phyloP scores from a whole-genome alignment of 2,797 vertebrate species.

The Epinephelus malabaricus region DNA sequence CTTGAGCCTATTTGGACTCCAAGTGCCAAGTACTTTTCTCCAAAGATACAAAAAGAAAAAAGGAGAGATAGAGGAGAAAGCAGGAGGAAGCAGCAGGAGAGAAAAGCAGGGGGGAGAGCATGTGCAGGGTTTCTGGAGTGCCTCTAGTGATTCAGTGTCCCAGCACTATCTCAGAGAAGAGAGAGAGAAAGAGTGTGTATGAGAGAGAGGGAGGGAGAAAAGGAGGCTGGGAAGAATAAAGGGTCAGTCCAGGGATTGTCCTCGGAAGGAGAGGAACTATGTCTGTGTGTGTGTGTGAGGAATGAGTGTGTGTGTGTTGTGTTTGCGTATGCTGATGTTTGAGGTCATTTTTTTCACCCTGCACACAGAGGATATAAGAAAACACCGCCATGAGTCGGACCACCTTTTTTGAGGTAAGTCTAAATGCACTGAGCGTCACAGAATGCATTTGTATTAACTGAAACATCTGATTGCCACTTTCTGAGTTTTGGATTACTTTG shows the following conservation, averaged over 20 bases:
- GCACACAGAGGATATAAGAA: slow-evolving; percentile 37
- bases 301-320: slow-evolving; percentile 29
- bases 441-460: neutral
- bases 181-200: slow-evolving; percentile 15
- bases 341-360: slow-evolving; percentile 20
- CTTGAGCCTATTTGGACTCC: slow-evolving; percentile 18
- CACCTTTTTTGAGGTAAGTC: slow-evolving; percentile 84
- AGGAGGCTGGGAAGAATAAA: slow-evolving; percentile 53
- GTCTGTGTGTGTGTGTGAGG: slow-evolving; percentile 42
- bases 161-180: slow-evolving; percentile 38
- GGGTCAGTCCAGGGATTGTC: slow-evolving; percentile 72
- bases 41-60: slow-evolving; percentile 4
- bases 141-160: slow-evolving; percentile 60
- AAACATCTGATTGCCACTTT: neutral
- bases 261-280: slow-evolving; percentile 64
- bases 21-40: slow-evolving; percentile 37
- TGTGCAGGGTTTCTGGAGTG: slow-evolving; percentile 44
- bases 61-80: neutral
- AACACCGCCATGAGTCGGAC: slow-evolving; percentile 77
- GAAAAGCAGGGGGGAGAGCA: slow-evolving; percentile 17
- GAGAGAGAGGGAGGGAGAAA: slow-evolving; percentile 25
- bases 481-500: neutral
- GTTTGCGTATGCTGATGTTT: slow-evolving; percentile 43
- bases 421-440: neutral
- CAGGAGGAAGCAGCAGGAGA: slow-evolving; percentile 20